Conservation (phyloP, 2,888 invertebrate genomes). For the Rhorus exstirpatorius region DNA sequence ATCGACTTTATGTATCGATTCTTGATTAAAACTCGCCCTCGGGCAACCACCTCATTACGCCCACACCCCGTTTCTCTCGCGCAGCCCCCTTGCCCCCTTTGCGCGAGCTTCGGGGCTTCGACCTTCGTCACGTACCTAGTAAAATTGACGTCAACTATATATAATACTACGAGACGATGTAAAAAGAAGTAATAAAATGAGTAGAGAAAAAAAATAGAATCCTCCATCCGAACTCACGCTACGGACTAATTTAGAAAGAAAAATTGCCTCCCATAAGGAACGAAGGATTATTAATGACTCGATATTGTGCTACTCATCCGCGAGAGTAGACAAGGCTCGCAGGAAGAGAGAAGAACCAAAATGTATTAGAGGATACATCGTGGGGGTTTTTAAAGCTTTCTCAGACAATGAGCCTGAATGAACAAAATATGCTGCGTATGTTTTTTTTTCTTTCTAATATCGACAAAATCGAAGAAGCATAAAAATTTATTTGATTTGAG, state of each 20-base stretch:
- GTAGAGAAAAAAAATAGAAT: slow-evolving; percentile 30
- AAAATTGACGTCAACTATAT: slow-evolving; percentile 74
- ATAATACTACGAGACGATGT: slow-evolving; percentile 17
- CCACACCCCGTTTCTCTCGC: slow-evolving; percentile 60
- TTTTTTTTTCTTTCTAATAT: slow-evolving; percentile 2
- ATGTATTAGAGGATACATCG: background rate
- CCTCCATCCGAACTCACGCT: slow-evolving; percentile 32
- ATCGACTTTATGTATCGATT: slow-evolving; percentile 83
- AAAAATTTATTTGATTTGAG: background rate
- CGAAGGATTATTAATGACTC: slow-evolving; percentile 62
- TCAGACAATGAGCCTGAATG: background rate
- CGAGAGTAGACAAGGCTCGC: slow-evolving; percentile 5
- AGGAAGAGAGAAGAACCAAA: background rate
- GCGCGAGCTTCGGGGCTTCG: slow-evolving; percentile 41
- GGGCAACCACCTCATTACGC: slow-evolving; percentile 83
- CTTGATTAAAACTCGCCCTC: slow-evolving; percentile 83
- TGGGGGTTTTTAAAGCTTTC: background rate
- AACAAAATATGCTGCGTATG: background rate
- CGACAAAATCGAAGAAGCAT: background rate
- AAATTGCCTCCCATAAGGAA: slow-evolving; percentile 57
- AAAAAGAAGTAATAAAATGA: no score
- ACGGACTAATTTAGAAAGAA: slow-evolving; percentile 65
- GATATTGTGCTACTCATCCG: slow-evolving; percentile 47
- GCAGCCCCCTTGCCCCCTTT: slow-evolving; percentile 10
- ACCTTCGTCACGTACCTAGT: slow-evolving; percentile 71